A percentile compares a stretch with the other conserved stretches of the same genome.
Evolutionary conservation across 35 echinoderm and acorn worm genomes (phyloP).

Genomic region (Amphiura filiformis): DNA sequence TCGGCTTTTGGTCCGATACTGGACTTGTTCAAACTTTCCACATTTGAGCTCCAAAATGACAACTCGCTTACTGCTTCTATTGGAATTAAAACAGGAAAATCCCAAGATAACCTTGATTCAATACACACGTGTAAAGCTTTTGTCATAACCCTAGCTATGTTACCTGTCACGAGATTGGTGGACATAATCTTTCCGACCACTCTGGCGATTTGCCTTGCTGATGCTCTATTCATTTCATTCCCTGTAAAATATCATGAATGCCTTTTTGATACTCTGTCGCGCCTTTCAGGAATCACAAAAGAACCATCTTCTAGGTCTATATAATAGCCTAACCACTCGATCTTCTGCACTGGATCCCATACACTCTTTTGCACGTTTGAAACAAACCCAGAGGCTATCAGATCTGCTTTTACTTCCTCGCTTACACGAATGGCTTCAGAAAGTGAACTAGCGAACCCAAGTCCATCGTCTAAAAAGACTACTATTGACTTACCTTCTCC

Average conservation of each 20-base stretch:
- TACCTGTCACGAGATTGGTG: slow-evolving; percentile 5
- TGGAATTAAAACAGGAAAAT: not conserved
- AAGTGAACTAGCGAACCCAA: not conserved
- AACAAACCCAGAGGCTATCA: not conserved
- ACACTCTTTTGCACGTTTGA: slow-evolving; percentile 13
- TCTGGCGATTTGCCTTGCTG: not conserved
- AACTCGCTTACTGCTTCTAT: not conserved
- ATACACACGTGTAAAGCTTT: not conserved
- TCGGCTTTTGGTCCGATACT: not conserved
- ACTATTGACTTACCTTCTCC: not conserved
- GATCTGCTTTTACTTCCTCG: not conserved
- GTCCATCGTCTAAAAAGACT: slow-evolving; percentile 25
- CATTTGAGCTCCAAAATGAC: not conserved
- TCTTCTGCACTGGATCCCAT: not conserved
- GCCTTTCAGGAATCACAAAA: not conserved
- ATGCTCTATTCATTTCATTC: too few species aligned
- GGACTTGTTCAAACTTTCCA: not conserved
- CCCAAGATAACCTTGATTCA: not conserved
- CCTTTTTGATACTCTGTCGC: not conserved
- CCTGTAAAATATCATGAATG: not conserved
- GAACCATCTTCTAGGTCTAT: not conserved
- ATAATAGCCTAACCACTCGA: slow-evolving; percentile 13
- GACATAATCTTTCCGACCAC: not conserved
- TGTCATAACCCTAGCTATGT: slow-evolving; percentile 17
- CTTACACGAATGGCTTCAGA: not conserved